Conservation (phyloP, 2,797 vertebrate species). For the Micropoecilia bifurca region DNA sequence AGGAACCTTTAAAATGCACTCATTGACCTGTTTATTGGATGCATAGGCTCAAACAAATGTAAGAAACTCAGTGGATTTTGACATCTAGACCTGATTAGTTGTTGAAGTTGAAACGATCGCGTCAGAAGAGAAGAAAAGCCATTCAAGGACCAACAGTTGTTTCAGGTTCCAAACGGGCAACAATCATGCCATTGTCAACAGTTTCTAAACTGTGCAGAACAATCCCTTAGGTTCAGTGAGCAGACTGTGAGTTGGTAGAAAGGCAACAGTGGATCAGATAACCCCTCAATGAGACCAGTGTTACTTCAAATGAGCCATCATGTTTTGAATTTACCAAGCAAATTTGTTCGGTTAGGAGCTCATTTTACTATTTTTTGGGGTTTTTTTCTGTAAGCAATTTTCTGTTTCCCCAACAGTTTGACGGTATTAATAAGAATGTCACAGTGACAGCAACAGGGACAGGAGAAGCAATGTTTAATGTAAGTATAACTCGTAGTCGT, state of each 20-base stretch:
- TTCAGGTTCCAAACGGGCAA: neutral
- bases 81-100: neutral
- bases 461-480: constrained; percentile 64
- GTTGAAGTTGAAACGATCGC: neutral
- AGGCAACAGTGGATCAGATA: neutral
- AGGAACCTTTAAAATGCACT: neutral
- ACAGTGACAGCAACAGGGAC: constrained; percentile 49
- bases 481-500: constrained; percentile 18
- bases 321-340: neutral
- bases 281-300: neutral
- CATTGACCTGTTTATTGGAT: neutral
- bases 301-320: neutral
- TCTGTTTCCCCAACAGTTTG: constrained; percentile 39
- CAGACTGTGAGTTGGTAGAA: neutral
- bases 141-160: neutral
- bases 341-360: neutral
- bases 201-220: neutral
- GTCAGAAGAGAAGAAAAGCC: neutral
- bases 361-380: neutral
- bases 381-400: neutral
- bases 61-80: neutral
- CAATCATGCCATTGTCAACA: neutral
- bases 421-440: constrained; percentile 59
- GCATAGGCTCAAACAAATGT: neutral
- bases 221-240: neutral